These are phyloP conservation scores for Lepidocyrtoides sp. DNA, from an alignment of 2,888 invertebrate genomes.

Conservation along the genomic window DNA sequence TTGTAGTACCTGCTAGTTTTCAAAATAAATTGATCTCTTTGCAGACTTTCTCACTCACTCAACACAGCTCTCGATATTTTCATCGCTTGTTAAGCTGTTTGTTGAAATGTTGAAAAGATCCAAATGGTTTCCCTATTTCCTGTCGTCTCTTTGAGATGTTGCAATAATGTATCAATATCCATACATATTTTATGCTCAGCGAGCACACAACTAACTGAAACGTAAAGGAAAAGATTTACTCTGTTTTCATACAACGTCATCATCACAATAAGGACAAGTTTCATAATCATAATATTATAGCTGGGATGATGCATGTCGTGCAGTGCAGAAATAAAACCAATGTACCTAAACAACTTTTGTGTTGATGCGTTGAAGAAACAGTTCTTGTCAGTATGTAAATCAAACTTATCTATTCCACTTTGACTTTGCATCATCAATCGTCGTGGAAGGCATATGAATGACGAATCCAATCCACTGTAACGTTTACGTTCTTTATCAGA, in stretches of 20 bases:
- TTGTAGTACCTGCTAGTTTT: background rate
- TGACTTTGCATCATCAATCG: too few relatives aligned
- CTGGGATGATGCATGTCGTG: too few relatives aligned
- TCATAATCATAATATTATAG: too few relatives aligned
- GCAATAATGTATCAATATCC: slow-evolving; percentile 56
- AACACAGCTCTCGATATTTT: slow-evolving; percentile 3
- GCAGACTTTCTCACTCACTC: background rate
- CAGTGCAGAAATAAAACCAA: too few relatives aligned
- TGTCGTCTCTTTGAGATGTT: slow-evolving; percentile 49
- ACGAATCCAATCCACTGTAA: too few relatives aligned
- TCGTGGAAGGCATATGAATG: too few relatives aligned
- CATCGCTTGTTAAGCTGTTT: slow-evolving; percentile 10
- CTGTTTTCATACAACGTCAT: background rate
- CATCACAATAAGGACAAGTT: too few relatives aligned
- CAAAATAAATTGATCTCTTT: slow-evolving; percentile 56
- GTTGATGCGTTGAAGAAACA: too few relatives aligned
- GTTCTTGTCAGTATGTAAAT: too few relatives aligned
- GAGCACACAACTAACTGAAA: slow-evolving; percentile 35
- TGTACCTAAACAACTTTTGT: too few relatives aligned
- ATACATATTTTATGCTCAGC: slow-evolving; percentile 47
- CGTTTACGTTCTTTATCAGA: too few relatives aligned
- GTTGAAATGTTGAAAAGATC: slow-evolving; percentile 48
- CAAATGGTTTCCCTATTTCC: slow-evolving; percentile 37
- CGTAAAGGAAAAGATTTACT: slow-evolving; percentile 9
- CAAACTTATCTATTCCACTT: too few relatives aligned